A percentile compares a stretch with the other conserved stretches of the same genome.
Evolutionary conservation across 1,140 invertebrate genomes (phyloP).

Genomic region (Uloborus diversus): DNA sequence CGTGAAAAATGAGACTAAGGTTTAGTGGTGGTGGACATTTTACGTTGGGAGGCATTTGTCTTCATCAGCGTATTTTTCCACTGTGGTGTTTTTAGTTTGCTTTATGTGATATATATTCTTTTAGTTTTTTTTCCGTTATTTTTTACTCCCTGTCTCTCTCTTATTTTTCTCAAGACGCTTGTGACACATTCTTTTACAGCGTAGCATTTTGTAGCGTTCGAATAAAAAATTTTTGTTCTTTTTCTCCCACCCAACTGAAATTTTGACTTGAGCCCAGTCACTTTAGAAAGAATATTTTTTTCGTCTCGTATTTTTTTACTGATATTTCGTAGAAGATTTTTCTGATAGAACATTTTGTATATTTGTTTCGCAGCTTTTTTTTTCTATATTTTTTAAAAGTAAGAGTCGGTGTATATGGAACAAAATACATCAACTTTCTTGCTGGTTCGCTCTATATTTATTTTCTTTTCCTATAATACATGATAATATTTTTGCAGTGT

Average conservation of each 20-base stretch:
- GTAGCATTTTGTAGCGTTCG: constrained; percentile 5
- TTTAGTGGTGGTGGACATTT: constrained; percentile 50
- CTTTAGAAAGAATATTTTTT: constrained; percentile 6
- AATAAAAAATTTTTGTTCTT: background rate
- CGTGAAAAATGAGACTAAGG: constrained; percentile 51
- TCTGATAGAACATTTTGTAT: no score
- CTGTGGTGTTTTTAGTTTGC: constrained; percentile 24
- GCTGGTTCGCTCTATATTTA: no score
- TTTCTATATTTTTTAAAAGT: no score
- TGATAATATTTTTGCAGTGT: no score
- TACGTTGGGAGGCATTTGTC: constrained; percentile 42
- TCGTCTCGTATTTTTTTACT: no score
- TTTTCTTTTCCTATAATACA: no score
- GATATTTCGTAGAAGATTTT: no score
- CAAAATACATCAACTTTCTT: no score
- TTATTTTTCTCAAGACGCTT: background rate
- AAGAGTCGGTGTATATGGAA: no score
- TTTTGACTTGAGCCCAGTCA: background rate
- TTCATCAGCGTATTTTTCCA: constrained; percentile 46
- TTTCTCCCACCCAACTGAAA: background rate
- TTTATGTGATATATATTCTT: constrained; percentile 18
- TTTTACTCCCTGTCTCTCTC: background rate
- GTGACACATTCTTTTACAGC: background rate
- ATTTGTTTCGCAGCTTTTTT: no score
- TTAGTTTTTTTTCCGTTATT: background rate